Conservation (phyloP, 1,140 invertebrate genomes). For the Temnothorax longispinosus region DNA sequence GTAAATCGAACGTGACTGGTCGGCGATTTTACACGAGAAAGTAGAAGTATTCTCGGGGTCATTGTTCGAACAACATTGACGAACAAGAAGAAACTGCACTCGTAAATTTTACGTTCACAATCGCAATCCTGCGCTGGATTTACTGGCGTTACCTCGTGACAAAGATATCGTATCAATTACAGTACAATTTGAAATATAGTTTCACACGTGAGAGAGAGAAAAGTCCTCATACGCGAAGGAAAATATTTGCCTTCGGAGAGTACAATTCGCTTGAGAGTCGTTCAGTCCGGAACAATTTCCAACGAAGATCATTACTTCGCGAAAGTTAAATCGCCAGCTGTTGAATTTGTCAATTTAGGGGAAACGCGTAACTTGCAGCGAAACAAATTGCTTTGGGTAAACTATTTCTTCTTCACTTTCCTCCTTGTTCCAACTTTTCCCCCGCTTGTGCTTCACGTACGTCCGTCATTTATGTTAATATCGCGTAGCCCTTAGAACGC, state of each 20-base stretch:
- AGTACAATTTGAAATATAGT: not conserved
- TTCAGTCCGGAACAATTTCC: not conserved
- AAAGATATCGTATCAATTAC: slow-evolving; percentile 19
- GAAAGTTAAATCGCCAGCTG: slow-evolving; percentile 14
- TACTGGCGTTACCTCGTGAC: not conserved
- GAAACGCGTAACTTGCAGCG: not conserved
- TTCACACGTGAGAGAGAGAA: not conserved
- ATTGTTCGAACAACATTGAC: not conserved
- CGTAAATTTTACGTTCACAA: not conserved
- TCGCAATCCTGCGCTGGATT: not conserved
- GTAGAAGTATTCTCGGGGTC: not conserved
- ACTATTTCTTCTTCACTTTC: not conserved
- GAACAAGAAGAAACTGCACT: not conserved
- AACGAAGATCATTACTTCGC: not conserved
- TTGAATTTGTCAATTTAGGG: not conserved
- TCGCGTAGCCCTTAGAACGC: not conserved
- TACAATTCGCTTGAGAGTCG: slow-evolving; percentile 7
- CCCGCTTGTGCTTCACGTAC: not conserved
- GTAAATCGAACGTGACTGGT: slow-evolving; percentile 1
- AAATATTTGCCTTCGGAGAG: not conserved
- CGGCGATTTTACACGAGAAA: not conserved
- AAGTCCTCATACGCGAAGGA: not conserved
- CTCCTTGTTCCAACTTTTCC: not conserved
- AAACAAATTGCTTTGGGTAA: not conserved
- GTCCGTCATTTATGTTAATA: not conserved